phyloP scores from a whole-genome alignment of 2,113 vertebrate species.

The Colinus virginianus region DNA sequence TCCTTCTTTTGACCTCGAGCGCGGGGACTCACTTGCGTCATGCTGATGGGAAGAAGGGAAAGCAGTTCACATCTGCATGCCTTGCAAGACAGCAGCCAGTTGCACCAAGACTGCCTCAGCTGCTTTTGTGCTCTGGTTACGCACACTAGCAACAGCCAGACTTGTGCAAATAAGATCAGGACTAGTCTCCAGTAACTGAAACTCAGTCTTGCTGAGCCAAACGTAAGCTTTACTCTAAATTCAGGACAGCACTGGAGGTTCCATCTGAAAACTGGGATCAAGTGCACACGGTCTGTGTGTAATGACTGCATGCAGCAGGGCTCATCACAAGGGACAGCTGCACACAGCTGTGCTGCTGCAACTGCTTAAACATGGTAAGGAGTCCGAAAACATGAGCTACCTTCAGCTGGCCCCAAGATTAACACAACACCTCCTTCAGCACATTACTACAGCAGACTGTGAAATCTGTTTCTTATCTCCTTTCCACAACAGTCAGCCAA shows the following conservation, averaged over 20 bases:
- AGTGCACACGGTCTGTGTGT: background rate
- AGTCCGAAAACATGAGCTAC: background rate
- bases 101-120: background rate
- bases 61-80: background rate
- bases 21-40: slow-evolving; percentile 71
- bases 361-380: background rate
- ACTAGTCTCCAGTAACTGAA: background rate
- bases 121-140: background rate
- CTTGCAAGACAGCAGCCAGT: background rate
- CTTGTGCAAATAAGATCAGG: rapidly evolving
- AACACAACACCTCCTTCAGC: background rate
- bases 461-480: background rate
- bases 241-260: background rate
- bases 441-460: background rate
- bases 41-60: slow-evolving; percentile 19
- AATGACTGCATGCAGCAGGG: background rate
- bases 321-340: background rate
- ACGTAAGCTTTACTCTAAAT: background rate
- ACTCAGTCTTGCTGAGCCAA: background rate
- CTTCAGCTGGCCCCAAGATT: background rate
- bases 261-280: rapidly evolving
- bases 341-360: background rate
- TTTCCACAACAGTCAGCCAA: background rate
- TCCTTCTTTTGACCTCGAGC: slow-evolving; percentile 83
- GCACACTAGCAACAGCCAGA: background rate